Conservation (phyloP, 1,140 invertebrate species). For the Periplaneta americana region DNA sequence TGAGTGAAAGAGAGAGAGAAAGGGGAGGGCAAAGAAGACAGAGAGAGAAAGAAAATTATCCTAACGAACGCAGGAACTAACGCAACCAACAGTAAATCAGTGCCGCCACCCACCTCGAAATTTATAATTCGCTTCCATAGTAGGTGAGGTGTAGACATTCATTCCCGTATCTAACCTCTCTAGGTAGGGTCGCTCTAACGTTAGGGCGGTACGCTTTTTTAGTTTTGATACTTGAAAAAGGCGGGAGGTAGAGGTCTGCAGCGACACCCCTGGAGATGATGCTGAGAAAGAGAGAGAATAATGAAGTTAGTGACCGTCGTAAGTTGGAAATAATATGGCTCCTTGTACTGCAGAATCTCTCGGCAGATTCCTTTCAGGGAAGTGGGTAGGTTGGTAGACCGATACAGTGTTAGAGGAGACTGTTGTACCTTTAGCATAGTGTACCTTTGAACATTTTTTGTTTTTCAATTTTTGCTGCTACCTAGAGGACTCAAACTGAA, state of each 20-base stretch:
- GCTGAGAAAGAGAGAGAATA: not conserved
- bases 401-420: too few species aligned
- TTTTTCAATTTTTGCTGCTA: too few species aligned
- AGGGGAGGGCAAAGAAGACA: not conserved
- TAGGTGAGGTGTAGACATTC: not conserved
- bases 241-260: not conserved
- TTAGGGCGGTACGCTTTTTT: not conserved
- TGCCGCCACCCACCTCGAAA: not conserved
- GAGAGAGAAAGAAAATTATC: not conserved
- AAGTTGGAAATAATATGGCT: not conserved
- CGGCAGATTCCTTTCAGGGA: too few species aligned
- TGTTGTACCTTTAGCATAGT: too few species aligned
- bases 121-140: not conserved
- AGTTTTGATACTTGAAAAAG: not conserved
- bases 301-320: not conserved
- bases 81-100: not conserved
- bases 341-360: not conserved
- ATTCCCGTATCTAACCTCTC: not conserved
- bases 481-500: too few species aligned
- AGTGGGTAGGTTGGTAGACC: too few species aligned
- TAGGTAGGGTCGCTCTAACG: not conserved
- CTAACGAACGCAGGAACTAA: not conserved
- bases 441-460: too few species aligned
- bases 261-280: not conserved
- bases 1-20: not conserved